Evolutionary conservation across 2,888 invertebrate genomes (phyloP), one percentile per base, ranked within the genome.

Genomic region (Cosmia pyralina): DNA sequence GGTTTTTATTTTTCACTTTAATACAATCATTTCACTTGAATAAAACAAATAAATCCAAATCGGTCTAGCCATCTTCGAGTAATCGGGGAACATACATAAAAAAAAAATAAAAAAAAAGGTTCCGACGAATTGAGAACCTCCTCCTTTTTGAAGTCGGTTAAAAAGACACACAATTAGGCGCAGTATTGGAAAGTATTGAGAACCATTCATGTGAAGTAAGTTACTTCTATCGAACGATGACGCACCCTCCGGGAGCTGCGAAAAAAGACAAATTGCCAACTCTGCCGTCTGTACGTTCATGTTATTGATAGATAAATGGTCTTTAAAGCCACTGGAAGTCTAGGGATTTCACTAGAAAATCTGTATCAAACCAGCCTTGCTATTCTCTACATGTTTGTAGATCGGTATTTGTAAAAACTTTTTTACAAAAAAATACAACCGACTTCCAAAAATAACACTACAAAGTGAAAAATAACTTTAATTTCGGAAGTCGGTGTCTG

Each of bases 251-350:
- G 58, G 38, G 77, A 81, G 55, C 58, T 38, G 46, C 58, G 46
- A 79, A 81, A 81, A 81, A 59, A 79, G 70, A 81, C 81, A 81
- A 77, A 81, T 71, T 76, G 59, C 67, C 13, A 55, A 64, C 34
- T 75, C 38, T 64, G 58, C 22, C 28, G 38, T 81, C 55, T 75
- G 55, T 66, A 75, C 38, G 55, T 57, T 57, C 52, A 77, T 22
- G 59, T 52, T 82, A 65, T 64, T 68, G 41, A 71, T 64, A 77
- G 59, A 57, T 59, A 76, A 69, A 81, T 63, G 62, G 41, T 70
- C 13, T 70, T 81, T 76, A 55, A 64, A 64, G 10, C 34, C 59
- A 57, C 19, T 64, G 38, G 48, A 62, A 55, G 63, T 77, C 48
- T 58, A 53, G 11, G 59, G 41, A 70, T 76, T 59, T 77, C 41